A percentile compares a stretch with the other conserved stretches of the same genome.
These are phyloP conservation scores for Menura novaehollandiae DNA, from an alignment of 2,113 vertebrate genomes.

Conservation along the genomic window DNA sequence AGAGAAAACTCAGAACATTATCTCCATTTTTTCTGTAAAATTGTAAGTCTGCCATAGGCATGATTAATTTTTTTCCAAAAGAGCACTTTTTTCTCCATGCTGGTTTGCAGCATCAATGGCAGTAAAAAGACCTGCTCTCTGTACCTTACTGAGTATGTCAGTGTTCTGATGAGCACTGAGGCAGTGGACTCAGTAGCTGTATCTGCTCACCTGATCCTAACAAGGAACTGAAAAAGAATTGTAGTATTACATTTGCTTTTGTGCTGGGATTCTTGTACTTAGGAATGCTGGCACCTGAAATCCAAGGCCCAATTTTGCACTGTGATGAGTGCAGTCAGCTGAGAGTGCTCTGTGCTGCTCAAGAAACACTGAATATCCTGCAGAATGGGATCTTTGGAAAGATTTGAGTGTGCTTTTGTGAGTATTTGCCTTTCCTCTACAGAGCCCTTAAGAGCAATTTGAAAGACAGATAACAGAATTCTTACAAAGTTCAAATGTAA, in stretches of 20 bases:
- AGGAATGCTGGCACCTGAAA: background rate
- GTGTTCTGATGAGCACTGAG: background rate
- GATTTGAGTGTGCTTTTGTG: constrained; percentile 41
- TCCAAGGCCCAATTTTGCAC: background rate
- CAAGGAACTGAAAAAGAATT: background rate
- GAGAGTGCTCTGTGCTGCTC: constrained; percentile 2
- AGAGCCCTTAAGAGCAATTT: constrained; percentile 38
- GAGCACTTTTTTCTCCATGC: background rate
- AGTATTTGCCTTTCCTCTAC: constrained; percentile 8
- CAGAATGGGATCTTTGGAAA: background rate
- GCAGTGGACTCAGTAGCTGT: background rate
- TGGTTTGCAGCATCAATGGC: background rate
- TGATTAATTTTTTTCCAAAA: background rate
- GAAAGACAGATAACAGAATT: constrained; percentile 25
- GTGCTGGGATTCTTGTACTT: background rate
- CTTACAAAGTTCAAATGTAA: constrained; percentile 53
- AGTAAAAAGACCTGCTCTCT: background rate
- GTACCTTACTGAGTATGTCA: background rate
- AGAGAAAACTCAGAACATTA: background rate
- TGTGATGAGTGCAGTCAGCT: background rate
- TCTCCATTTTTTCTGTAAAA: background rate
- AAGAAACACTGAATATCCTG: background rate
- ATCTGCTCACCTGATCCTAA: background rate
- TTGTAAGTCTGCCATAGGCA: background rate
- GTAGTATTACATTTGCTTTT: background rate